Base-by-base conservation (phyloP, 2,113 vertebrate species). In the Onychostoma macrolepis region DNA sequence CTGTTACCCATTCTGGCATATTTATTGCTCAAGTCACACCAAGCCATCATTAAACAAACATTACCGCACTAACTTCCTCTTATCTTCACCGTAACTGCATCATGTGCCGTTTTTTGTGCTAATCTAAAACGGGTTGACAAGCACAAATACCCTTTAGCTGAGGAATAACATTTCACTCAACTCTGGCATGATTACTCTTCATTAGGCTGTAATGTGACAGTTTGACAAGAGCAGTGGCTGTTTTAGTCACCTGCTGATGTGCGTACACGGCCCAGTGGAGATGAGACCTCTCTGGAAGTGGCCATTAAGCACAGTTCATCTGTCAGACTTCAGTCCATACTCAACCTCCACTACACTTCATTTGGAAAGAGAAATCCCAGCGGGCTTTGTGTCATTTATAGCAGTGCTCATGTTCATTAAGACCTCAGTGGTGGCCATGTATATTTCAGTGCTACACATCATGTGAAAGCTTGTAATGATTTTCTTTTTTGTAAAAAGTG, bases 271-370 rank as follows among this genome's bases (percentile, higher is more conserved):
- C 77, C 88, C 88, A 87, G 83, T 89, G 88, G 88, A 89, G 88
- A 89, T 89, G 88, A 95, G 94, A 93, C 93, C 94, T 86, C 85
- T 94, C 89, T 89, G 89, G 92, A 93, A 91, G 91, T 88, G 92
- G 91, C 92, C 82, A 93, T 92, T 91, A 92, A 93, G 89, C 92
- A 85, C 90, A 91, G 93, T 94, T 94, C 94, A 94, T 92, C 93
- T 95, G 93, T 95, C 94, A 94, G 88, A 90, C 92, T 87, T 86
- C 0, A 93, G 92, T 92, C 94, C 93, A 92, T 93, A 92, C 92
- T 93, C 89, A 95, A 93, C 92, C 92, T 95, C 95, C 94, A 92
- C 95, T 94, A 93, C 93, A 93, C 92, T 95, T 96, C 95, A 95
- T 95, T 96, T 93, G 92, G 90, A 56, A 89, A 92, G 92, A 76